A percentile compares a stretch with the other conserved stretches of the same genome.
phyloP scores from a whole-genome alignment of 2,797 vertebrate genomes.

The Anguilla pacifica region DNA sequence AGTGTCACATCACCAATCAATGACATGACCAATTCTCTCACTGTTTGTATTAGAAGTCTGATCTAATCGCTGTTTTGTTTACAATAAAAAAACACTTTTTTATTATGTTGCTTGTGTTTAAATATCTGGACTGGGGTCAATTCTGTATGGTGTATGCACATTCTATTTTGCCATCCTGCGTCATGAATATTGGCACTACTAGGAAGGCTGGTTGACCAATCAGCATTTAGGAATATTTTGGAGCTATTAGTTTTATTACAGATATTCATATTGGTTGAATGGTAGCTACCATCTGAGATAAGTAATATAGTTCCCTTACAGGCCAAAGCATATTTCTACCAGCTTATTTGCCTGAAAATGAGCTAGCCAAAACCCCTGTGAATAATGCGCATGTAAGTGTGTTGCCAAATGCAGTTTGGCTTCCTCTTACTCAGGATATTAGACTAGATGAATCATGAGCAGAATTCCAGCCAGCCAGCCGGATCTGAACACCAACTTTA shows the following conservation, averaged over 20 bases:
- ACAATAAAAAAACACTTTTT: no score
- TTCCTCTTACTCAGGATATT: background rate
- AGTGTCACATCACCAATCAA: background rate
- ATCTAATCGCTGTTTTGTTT: no score
- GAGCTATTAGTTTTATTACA: no score
- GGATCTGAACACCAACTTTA: background rate
- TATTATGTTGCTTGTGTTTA: no score
- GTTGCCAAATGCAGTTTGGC: background rate
- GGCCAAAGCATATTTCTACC: background rate
- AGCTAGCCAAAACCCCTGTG: background rate
- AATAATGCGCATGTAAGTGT: background rate
- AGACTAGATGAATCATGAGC: background rate
- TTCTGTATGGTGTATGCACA: no score
- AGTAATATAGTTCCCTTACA: background rate
- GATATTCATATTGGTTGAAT: no score
- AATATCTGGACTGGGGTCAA: no score
- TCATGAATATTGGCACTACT: no score
- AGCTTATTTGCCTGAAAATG: background rate
- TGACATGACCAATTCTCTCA: background rate
- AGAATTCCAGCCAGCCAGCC: background rate
- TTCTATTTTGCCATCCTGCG: no score
- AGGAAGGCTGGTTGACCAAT: no score
- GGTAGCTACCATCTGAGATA: background rate
- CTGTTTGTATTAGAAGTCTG: no score
- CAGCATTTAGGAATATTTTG: no score